Conservation (phyloP, 2,797 vertebrate species). For the Sebastes trivittatus region DNA sequence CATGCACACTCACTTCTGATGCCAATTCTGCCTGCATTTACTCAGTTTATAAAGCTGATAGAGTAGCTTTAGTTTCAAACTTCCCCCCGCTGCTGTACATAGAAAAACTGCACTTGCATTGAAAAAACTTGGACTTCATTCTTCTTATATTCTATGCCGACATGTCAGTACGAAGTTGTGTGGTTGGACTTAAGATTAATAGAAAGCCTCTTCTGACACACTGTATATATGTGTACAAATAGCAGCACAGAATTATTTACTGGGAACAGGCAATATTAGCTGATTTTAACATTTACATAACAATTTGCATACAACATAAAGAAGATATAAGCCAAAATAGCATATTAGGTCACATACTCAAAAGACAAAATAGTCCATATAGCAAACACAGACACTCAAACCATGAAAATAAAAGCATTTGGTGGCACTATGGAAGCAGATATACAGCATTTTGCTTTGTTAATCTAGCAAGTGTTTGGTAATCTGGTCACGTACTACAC, state of each 20-base stretch:
- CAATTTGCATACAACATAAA: neutral
- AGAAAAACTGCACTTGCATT: too few species aligned
- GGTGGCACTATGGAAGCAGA: neutral
- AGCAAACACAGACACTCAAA: neutral
- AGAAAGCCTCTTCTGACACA: neutral
- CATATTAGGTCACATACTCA: neutral
- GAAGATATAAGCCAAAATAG: neutral
- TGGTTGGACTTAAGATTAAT: neutral
- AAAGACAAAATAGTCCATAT: neutral
- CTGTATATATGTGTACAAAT: neutral
- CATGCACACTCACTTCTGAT: neutral
- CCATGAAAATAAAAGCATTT: neutral
- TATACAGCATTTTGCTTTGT: neutral
- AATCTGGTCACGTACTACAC: neutral
- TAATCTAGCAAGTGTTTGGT: neutral
- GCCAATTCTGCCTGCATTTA: neutral
- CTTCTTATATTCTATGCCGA: too few species aligned
- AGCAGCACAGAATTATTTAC: neutral
- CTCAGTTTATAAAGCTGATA: neutral
- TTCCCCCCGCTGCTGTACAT: neutral
- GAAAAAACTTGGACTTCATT: too few species aligned
- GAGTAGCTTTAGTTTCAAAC: conserved; percentile 1
- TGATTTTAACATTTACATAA: neutral
- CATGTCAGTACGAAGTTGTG: neutral
- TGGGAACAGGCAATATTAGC: neutral